Evolutionary conservation across 2,113 vertebrate genomes (phyloP), one percentile per base, ranked within the genome.

Genomic region (Rhea americana): DNA sequence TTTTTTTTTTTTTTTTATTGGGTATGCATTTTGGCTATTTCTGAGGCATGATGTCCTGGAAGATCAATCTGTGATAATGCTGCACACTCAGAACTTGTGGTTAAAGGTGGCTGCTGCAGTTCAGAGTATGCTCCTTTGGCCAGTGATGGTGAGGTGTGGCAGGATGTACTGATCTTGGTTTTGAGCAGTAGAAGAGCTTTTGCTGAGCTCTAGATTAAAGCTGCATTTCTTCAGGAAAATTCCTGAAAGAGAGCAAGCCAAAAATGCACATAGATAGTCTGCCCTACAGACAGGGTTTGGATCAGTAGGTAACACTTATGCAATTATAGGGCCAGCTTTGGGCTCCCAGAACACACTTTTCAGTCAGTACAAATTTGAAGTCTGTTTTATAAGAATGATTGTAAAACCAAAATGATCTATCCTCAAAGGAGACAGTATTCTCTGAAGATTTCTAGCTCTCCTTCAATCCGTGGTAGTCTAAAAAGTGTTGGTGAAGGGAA

Each of bases 1-100:
- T 35, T 86, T 70, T 50, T 70, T 50, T 45, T 94, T 96, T 93
- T 83, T 58, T 85, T 85, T 95, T 89, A 32, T 41, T 93, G 37
- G 13, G 21, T 71, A 68, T 84, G 76, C 39, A 58, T 93, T 91
- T 86, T 78, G n/a, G n/a, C 68, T 74, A 0, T 70, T 85, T 78
- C 51, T 90, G 43, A 30, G 15, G 35, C 45, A 10, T 13, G 45
- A 50, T 86, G 68, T 56, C 20, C 18, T 30, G 39, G 25, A 85
- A 78, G 61, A 76, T 66, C 35, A 7, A 24, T 67, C 73, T 22
- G 6, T 74, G 58, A 18, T 30, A 65, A 41, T 5, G n/a, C 45
- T 75, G 8, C 78, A 9, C 55, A 37, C 26, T 71, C 74, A 85
- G 47, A 93, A 58, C 9, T 41, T 47, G 17, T 8, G 41, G 30